A percentile compares a stretch with the other conserved stretches of the same genome.
Conservation (phyloP, 37 sponge, comb jelly and placozoan species). For the Aplysina aerophoba region DNA sequence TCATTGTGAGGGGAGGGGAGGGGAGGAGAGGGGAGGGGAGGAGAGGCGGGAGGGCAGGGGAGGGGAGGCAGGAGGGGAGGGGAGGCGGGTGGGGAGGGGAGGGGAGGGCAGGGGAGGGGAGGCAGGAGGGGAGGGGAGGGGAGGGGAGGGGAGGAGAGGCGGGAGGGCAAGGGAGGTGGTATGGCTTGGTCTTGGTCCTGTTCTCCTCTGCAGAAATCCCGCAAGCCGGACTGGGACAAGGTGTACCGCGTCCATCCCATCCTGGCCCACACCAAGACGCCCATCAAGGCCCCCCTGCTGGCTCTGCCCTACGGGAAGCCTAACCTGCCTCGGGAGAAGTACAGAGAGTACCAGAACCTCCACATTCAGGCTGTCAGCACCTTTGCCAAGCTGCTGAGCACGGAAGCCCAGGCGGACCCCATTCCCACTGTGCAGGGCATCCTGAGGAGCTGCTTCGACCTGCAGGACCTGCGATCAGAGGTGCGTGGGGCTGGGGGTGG, state of each 20-base stretch:
- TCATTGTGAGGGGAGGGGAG: constrained; percentile 38
- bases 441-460: constrained; percentile 84
- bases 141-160: too few species aligned
- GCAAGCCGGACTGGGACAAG: constrained; percentile 62
- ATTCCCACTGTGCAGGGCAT: constrained; percentile 81
- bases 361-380: constrained; percentile 83
- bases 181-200: not conserved
- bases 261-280: constrained; percentile 59
- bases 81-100: too few species aligned
- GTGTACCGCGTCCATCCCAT: constrained; percentile 68
- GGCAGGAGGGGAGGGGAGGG: too few species aligned
- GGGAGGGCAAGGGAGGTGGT: too few species aligned
- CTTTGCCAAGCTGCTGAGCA: constrained; percentile 71
- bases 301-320: constrained; percentile 92
- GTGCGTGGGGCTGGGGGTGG: constrained; percentile 12
- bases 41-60: too few species aligned
- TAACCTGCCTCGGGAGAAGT: constrained; percentile 62
- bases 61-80: too few species aligned
- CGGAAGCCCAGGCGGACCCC: constrained; percentile 76
- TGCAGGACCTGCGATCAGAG: constrained; percentile 80
- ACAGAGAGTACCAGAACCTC: constrained; percentile 69
- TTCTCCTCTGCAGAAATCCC: constrained; percentile 42
- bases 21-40: too few species aligned
- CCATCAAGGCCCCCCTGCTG: constrained; percentile 81
- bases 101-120: too few species aligned